Evolutionary conservation across 2,888 invertebrate genomes (phyloP).

Genomic region (Quadroppia sp.): DNA sequence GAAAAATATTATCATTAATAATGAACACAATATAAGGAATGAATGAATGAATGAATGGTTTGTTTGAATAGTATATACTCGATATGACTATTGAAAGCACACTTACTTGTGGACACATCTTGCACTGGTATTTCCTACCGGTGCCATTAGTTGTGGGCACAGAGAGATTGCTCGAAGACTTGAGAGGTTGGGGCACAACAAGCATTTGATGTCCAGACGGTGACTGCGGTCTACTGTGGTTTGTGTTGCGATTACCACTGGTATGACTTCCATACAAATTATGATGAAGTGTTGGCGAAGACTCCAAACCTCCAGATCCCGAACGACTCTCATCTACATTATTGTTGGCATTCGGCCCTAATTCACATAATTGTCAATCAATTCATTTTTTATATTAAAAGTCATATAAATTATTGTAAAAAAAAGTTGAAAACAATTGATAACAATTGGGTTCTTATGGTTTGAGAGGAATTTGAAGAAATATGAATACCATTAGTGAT

Average conservation of each 20-base stretch:
- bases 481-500: not conserved
- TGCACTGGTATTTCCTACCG: slow-evolving; percentile 84
- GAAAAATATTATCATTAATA: not conserved
- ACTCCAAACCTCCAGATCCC: slow-evolving; percentile 45
- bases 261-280: slow-evolving; percentile 48
- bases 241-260: slow-evolving; percentile 48
- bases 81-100: not conserved
- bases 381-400: no score
- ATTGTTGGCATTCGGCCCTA: slow-evolving; percentile 44
- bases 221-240: slow-evolving; percentile 57
- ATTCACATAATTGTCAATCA: not conserved
- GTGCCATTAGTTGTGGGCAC: slow-evolving; percentile 49
- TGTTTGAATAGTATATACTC: not conserved
- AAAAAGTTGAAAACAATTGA: no score
- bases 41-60: no score
- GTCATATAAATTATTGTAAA: no score
- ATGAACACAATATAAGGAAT: no score
- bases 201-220: slow-evolving; percentile 60
- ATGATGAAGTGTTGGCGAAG: slow-evolving; percentile 45
- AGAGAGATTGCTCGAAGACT: slow-evolving; percentile 60
- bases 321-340: slow-evolving; percentile 45
- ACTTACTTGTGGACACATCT: slow-evolving; percentile 91
- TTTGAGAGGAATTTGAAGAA: no score
- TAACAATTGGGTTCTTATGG: not conserved
- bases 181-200: slow-evolving; percentile 82